phyloP scores from a whole-genome alignment of 1,140 invertebrate species.

The Aphidius gifuensis region DNA sequence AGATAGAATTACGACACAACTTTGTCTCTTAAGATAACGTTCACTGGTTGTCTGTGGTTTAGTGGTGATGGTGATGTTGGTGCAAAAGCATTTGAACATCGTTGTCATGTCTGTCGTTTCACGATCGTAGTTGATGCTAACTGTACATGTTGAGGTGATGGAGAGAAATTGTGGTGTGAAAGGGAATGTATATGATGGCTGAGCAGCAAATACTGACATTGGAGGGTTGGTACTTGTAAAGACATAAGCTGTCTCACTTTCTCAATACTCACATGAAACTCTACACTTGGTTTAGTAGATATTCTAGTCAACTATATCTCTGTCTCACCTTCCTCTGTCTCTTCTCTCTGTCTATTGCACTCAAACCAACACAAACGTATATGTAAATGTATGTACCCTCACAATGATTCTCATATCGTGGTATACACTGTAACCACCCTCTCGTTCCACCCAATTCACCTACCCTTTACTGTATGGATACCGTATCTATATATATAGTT shows the following conservation, averaged over 20 bases:
- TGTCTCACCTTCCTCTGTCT: neutral
- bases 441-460: slow-evolving; percentile 17
- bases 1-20: slow-evolving; percentile 56
- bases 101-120: slow-evolving; percentile 24
- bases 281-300: slow-evolving; percentile 1
- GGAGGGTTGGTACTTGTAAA: slow-evolving; percentile 51
- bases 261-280: slow-evolving; percentile 1
- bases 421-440: slow-evolving; percentile 21
- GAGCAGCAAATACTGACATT: slow-evolving; percentile 35
- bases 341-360: neutral
- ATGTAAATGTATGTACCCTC: too few species aligned
- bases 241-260: slow-evolving; percentile 46
- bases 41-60: slow-evolving; percentile 35
- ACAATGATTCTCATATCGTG: too few species aligned
- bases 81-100: slow-evolving; percentile 21
- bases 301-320: slow-evolving; percentile 1
- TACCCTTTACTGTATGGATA: slow-evolving; percentile 19
- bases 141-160: slow-evolving; percentile 19
- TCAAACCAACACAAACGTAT: too few species aligned
- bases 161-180: slow-evolving; percentile 30
- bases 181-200: slow-evolving; percentile 54
- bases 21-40: slow-evolving; percentile 53
- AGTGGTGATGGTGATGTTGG: slow-evolving; percentile 28
- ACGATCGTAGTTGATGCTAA: slow-evolving; percentile 14
- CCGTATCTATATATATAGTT: slow-evolving; percentile 20